Percentiles rank a stretch among this genome's conserved stretches.
These are phyloP conservation scores for Mizuhopecten yessoensis DNA, from an alignment of 1,140 invertebrate species.

Conservation along the genomic window DNA sequence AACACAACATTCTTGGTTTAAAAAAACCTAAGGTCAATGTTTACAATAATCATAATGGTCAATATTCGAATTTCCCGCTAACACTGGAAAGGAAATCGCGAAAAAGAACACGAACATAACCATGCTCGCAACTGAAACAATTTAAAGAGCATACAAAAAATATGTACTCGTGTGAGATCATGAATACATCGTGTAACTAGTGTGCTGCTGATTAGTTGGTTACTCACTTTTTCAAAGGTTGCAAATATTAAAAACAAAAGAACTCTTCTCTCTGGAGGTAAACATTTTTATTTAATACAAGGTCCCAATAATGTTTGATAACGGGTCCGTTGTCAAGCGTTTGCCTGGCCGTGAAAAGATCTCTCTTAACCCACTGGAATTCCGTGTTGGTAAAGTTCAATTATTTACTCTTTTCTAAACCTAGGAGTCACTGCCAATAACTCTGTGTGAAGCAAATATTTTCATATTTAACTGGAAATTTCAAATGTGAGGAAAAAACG, in stretches of 20 bases:
- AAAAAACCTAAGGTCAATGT: too few relatives aligned
- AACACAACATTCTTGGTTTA: too few relatives aligned
- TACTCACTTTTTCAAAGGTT: too few relatives aligned
- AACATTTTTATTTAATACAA: not conserved
- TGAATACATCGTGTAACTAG: too few relatives aligned
- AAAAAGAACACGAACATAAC: too few relatives aligned
- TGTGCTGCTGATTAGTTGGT: too few relatives aligned
- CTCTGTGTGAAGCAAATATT: not conserved
- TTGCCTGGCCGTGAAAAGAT: not conserved
- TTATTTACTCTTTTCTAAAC: not conserved
- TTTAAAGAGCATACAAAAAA: too few relatives aligned
- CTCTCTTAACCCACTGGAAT: not conserved
- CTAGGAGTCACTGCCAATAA: not conserved
- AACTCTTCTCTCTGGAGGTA: not conserved
- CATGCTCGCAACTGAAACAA: too few relatives aligned
- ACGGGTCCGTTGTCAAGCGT: not conserved
- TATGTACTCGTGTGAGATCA: too few relatives aligned
- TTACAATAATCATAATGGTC: too few relatives aligned
- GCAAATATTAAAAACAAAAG: too few relatives aligned
- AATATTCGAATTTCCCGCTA: slow-evolving; percentile 30
- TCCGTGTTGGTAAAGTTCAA: not conserved
- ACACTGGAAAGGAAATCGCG: not conserved
- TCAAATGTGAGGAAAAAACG: too few relatives aligned
- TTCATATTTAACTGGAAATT: not conserved
- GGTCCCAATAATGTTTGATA: not conserved